A percentile compares a stretch with the other conserved stretches of the same genome.
phyloP scores from a whole-genome alignment of 2,888 invertebrate genomes.

The Ceratothoa steindachneri region DNA sequence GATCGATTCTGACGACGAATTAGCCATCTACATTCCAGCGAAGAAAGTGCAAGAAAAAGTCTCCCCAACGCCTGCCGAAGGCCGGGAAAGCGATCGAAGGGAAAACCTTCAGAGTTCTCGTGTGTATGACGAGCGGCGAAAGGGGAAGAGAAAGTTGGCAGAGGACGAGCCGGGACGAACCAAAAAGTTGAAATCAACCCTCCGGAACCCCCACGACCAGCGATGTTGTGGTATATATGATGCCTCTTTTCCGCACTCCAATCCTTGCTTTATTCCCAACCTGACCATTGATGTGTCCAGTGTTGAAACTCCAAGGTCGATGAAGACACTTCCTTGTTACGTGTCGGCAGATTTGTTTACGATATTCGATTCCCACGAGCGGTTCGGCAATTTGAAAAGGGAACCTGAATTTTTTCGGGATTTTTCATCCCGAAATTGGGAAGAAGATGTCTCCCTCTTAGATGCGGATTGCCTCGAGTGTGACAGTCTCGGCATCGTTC shows the following conservation, averaged over 20 bases:
- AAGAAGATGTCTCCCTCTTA: neutral
- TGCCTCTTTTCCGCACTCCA: neutral
- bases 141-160: no score
- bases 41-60: neutral
- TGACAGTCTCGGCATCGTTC: neutral
- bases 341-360: neutral
- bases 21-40: neutral
- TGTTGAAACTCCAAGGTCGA: neutral
- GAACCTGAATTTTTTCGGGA: slow-evolving; percentile 1
- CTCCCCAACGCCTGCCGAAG: no score
- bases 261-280: neutral
- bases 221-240: neutral
- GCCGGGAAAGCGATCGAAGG: no score
- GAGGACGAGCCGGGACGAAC: no score
- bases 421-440: neutral
- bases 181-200: no score
- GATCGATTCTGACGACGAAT: neutral
- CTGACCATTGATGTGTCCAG: neutral
- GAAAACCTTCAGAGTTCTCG: no score
- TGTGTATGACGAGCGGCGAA: no score
- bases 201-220: no score
- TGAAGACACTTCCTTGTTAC: neutral
- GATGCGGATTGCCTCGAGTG: neutral
- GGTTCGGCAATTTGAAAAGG: neutral
- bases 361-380: neutral